phyloP scores from a whole-genome alignment of 2,888 invertebrate genomes.

The Leptogaster cylindrica region DNA sequence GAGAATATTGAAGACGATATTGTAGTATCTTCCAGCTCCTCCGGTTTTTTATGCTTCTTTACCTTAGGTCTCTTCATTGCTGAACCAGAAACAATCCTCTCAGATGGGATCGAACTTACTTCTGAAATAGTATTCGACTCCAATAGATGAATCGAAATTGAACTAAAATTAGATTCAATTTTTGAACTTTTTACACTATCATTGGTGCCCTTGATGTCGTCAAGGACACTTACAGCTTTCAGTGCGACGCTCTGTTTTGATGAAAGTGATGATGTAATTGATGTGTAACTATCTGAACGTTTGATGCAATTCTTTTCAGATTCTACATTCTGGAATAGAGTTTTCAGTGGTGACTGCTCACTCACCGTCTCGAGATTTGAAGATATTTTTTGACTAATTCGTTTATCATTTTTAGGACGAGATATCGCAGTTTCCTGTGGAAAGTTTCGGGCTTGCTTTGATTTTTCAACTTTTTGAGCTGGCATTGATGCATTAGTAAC shows the following conservation, averaged over 20 bases:
- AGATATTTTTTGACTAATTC: neutral
- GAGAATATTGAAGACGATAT: conserved; percentile 53
- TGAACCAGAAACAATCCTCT: conserved; percentile 1
- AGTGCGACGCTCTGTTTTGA: neutral
- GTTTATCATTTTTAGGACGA: neutral
- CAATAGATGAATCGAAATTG: conserved; percentile 51
- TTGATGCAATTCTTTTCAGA: neutral
- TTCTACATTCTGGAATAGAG: neutral
- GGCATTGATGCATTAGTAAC: conserved; percentile 46
- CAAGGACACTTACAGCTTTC: neutral
- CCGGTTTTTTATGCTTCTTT: neutral
- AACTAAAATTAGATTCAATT: conserved; percentile 52
- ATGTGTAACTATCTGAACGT: conserved; percentile 8
- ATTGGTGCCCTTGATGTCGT: neutral
- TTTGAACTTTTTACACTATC: conserved; percentile 46
- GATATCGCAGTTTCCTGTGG: neutral
- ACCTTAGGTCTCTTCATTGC: neutral
- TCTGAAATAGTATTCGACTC: conserved; percentile 51
- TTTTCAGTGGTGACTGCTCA: neutral
- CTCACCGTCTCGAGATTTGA: neutral
- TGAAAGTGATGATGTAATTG: neutral
- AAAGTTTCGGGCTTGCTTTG: neutral
- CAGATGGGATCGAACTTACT: conserved; percentile 50
- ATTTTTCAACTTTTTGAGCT: neutral
- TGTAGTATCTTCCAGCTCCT: conserved; percentile 52